Evolutionary conservation across 2,797 vertebrate species (phyloP).

Genomic region (Alcedo atthis): DNA sequence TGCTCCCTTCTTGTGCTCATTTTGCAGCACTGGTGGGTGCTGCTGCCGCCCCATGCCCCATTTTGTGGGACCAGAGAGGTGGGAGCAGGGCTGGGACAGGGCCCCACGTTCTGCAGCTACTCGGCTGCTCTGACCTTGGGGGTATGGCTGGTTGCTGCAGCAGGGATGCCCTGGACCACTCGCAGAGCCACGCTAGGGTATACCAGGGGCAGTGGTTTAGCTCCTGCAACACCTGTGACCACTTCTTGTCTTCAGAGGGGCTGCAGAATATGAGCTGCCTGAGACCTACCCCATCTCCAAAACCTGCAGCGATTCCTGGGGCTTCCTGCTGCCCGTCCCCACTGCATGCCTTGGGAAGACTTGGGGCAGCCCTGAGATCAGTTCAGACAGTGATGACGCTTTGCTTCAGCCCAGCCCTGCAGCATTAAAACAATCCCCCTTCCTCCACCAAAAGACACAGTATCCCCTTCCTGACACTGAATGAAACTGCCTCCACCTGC

Average conservation of each 20-base stretch:
- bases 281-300: background rate
- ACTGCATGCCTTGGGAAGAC: fast-evolving
- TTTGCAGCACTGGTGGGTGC: background rate
- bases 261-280: background rate
- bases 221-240: background rate
- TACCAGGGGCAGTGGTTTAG: background rate
- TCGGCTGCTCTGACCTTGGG: background rate
- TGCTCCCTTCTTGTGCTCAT: background rate
- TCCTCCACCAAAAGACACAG: background rate
- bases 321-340: fast-evolving
- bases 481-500: background rate
- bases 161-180: background rate
- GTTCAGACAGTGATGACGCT: background rate
- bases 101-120: background rate
- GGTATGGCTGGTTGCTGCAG: fast-evolving
- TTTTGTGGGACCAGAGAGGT: background rate
- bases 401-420: background rate
- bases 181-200: background rate
- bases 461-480: fast-evolving
- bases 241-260: background rate
- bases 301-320: background rate
- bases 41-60: fast-evolving
- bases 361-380: fast-evolving
- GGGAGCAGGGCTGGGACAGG: background rate
- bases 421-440: background rate